phyloP scores from a whole-genome alignment of 2,888 invertebrate species.

The Andrena bucephala region DNA sequence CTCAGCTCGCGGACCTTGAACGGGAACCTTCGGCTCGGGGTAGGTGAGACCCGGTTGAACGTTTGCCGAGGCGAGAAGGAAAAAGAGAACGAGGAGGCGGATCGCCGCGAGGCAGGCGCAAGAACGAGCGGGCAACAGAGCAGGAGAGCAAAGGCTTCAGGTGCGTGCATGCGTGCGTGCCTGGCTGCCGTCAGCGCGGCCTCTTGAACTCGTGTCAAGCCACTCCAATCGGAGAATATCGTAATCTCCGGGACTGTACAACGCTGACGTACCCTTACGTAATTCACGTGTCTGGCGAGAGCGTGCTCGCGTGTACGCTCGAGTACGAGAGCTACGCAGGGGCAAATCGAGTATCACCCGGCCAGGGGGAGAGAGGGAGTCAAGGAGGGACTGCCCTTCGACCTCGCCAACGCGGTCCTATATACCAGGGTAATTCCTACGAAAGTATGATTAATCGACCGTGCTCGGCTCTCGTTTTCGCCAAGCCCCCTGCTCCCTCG shows the following conservation, averaged over 20 bases:
- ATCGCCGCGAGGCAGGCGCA: background rate
- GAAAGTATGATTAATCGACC: constrained; percentile 74
- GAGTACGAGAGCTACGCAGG: constrained; percentile 25
- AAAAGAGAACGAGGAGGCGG: constrained; percentile 10
- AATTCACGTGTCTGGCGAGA: constrained; percentile 80
- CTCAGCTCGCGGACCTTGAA: background rate
- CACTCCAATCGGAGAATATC: constrained; percentile 80
- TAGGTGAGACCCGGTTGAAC: background rate
- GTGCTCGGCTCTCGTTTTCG: constrained; percentile 45
- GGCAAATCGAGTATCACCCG: constrained; percentile 39
- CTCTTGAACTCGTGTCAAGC: constrained; percentile 76
- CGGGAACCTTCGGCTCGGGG: background rate
- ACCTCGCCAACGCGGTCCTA: constrained; percentile 63
- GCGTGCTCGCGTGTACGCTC: constrained; percentile 77
- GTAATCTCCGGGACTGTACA: constrained; percentile 78
- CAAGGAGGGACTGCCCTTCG: constrained; percentile 65
- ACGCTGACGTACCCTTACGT: constrained; percentile 76
- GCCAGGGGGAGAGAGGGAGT: background rate
- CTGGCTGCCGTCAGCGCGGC: constrained; percentile 61
- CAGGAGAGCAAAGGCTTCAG: constrained; percentile 17
- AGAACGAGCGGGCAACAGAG: background rate
- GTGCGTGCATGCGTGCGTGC: constrained; percentile 59
- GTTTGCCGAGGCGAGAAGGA: constrained; percentile 27
- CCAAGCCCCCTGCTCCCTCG: background rate
- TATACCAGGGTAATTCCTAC: constrained; percentile 70